A percentile compares a stretch with the other conserved stretches of the same genome.
phyloP scores from a whole-genome alignment of 2,888 invertebrate species.

The Toxonevra muliebris region DNA sequence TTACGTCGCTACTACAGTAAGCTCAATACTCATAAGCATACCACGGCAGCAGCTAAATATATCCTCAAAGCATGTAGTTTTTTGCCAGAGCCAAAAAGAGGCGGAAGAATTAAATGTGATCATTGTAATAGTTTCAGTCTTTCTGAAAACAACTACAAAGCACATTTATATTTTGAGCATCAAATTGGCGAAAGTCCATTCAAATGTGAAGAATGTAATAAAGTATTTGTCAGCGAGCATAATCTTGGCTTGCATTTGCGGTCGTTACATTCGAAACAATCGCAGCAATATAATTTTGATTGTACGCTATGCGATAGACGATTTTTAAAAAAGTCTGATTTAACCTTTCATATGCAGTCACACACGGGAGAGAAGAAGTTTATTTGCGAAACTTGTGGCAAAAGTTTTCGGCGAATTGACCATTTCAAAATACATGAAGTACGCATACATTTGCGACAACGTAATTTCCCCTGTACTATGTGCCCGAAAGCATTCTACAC shows the following conservation, averaged over 20 bases:
- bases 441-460: constrained; percentile 33
- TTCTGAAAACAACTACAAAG: constrained; percentile 48
- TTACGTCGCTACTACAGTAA: constrained; percentile 28
- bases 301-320: constrained; percentile 35
- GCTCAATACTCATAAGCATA: constrained; percentile 21
- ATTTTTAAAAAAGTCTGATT: constrained; percentile 7
- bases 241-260: constrained; percentile 44
- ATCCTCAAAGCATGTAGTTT: constrained; percentile 46
- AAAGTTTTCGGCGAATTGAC: constrained; percentile 47
- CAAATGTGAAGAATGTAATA: constrained; percentile 46
- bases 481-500: constrained; percentile 46
- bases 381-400: constrained; percentile 52
- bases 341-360: constrained; percentile 41
- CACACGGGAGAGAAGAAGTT: constrained; percentile 49
- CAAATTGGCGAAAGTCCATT: constrained; percentile 50
- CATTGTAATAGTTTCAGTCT: constrained; percentile 42
- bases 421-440: constrained; percentile 46
- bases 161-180: constrained; percentile 46
- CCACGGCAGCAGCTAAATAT: constrained; percentile 35
- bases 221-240: constrained; percentile 41
- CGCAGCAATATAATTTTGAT: constrained; percentile 41
- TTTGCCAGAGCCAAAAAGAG: constrained; percentile 46
- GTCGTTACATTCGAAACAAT: constrained; percentile 47
- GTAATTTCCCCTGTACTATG: constrained; percentile 31
- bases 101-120: constrained; percentile 44